Base-by-base conservation (phyloP, 2,888 invertebrate species). In the Eilema sororculum region DNA sequence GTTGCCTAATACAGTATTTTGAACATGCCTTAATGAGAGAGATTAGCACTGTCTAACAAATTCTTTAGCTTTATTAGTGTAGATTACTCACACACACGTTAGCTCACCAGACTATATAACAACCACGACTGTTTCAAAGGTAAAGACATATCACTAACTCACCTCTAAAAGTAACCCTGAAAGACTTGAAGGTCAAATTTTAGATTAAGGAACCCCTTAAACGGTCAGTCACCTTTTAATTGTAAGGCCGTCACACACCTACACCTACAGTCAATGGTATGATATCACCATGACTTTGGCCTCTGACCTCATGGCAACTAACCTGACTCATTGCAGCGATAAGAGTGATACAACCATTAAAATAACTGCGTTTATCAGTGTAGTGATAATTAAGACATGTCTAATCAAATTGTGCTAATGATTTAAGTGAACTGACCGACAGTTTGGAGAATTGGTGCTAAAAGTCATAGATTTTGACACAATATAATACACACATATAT, bases 161-260 rank as follows among this genome's bases (percentile, higher is more conserved):
- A 74, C 69, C 72, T 74, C 24, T 63, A 63, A 65, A 74, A 69
- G 57, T 33, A 33, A 65, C 24, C 64, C 64, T 73, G 69, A 28
- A 33, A 52, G 62, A 70, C 60, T 37, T 73, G 77, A 74, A 80
- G 77, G 81, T 78, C 71, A 52, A 73, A 66, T 71, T 73, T 73
- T 71, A 71, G 28, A 65, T 72, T 71, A 59, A 68, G 57, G 52
- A 33, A 58, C 66, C 24, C 68, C 56, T 46, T 60, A 65, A 57
- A 65, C 73, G 86, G 84, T 77, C 83, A 74, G 72, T 79, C 72
- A 84, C 84, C 83, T 84, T 78, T 82, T 82, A 82, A 87, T 87
- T 84, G 64, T 72, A 75, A 75, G 79, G 79, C 78, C 79, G 77
- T 77, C 81, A 76, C 84, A 82, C 80, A 76, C 84, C 82, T 77